A percentile compares a stretch with the other conserved stretches of the same genome.
Evolutionary conservation across 1,140 invertebrate species (phyloP).

Genomic region (Neelides sp.): DNA sequence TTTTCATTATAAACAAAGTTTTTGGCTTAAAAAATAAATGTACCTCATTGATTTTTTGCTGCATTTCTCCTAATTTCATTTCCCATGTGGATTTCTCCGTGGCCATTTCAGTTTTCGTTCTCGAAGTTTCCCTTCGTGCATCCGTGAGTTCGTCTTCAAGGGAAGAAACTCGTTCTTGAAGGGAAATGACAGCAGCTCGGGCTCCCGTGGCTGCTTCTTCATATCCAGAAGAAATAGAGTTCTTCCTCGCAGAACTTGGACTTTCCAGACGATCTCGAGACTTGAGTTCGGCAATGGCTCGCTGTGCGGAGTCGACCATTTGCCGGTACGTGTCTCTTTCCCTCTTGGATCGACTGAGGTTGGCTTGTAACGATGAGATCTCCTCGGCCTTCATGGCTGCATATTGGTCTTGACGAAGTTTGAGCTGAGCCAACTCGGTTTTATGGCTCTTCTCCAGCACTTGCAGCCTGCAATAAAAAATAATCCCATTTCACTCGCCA

Average conservation of each 20-base stretch:
- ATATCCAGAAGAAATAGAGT: constrained; percentile 11
- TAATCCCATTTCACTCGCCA: too few relatives aligned
- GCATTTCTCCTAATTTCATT: constrained; percentile 75
- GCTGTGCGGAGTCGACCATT: constrained; percentile 73
- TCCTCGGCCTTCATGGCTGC: constrained; percentile 73
- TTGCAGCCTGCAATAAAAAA: too few relatives aligned
- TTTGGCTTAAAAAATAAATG: not conserved
- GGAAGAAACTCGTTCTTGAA: constrained; percentile 68
- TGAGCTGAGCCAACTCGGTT: constrained; percentile 68
- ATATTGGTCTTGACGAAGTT: constrained; percentile 76
- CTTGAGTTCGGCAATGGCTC: constrained; percentile 64
- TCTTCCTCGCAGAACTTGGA: constrained; percentile 2
- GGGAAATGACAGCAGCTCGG: constrained; percentile 41
- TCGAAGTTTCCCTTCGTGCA: constrained; percentile 62
- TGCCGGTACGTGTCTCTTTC: constrained; percentile 83
- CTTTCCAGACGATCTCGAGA: constrained; percentile 13
- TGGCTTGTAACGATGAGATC: constrained; percentile 65
- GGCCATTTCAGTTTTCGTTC: constrained; percentile 75
- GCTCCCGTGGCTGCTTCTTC: constrained; percentile 38
- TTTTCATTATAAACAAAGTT: not conserved
- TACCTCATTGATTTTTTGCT: constrained; percentile 82
- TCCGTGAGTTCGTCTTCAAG: constrained; percentile 82
- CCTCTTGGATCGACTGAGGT: constrained; percentile 63
- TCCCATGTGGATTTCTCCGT: constrained; percentile 77
- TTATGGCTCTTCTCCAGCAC: constrained; percentile 57